These are phyloP conservation scores for Muscina levida DNA, from an alignment of 2,888 invertebrate genomes.

Conservation along the genomic window DNA sequence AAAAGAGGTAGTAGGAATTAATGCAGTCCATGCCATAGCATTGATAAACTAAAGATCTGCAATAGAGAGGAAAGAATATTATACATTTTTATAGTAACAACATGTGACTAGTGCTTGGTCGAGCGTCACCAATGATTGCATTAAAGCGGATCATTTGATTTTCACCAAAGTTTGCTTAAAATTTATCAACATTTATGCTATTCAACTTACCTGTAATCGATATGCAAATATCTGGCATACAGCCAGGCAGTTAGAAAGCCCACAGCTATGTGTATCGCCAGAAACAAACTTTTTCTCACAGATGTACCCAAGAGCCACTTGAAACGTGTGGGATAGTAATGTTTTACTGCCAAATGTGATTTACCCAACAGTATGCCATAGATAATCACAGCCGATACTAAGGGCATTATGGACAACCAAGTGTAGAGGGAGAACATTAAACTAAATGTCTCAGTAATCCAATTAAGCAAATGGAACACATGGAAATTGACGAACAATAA, in stretches of 20 bases:
- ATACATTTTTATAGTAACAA: background rate
- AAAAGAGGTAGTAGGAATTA: slow-evolving; percentile 85
- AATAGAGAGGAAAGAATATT: slow-evolving; percentile 6
- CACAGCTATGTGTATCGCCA: slow-evolving; percentile 82
- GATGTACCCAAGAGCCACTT: slow-evolving; percentile 84
- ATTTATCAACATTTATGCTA: no score
- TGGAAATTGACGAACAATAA: slow-evolving; percentile 83
- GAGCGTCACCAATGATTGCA: no score
- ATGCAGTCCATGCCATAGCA: slow-evolving; percentile 81
- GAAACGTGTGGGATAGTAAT: slow-evolving; percentile 85
- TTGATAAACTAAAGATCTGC: slow-evolving; percentile 69
- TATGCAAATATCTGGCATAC: slow-evolving; percentile 84
- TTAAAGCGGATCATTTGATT: no score
- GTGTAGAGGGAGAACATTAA: slow-evolving; percentile 82
- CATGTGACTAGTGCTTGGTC: no score
- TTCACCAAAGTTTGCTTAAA: no score
- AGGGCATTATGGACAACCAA: slow-evolving; percentile 84
- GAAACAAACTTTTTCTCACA: slow-evolving; percentile 81
- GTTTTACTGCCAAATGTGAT: slow-evolving; percentile 83
- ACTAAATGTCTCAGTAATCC: slow-evolving; percentile 83
- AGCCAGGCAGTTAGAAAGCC: slow-evolving; percentile 86
- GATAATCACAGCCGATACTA: slow-evolving; percentile 84
- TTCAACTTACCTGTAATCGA: slow-evolving; percentile 82
- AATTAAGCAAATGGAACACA: slow-evolving; percentile 83
- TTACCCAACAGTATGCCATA: slow-evolving; percentile 88